These are phyloP conservation scores for Pterobdella sp. DNA, from an alignment of 2,888 invertebrate genomes.

Conservation along the genomic window DNA sequence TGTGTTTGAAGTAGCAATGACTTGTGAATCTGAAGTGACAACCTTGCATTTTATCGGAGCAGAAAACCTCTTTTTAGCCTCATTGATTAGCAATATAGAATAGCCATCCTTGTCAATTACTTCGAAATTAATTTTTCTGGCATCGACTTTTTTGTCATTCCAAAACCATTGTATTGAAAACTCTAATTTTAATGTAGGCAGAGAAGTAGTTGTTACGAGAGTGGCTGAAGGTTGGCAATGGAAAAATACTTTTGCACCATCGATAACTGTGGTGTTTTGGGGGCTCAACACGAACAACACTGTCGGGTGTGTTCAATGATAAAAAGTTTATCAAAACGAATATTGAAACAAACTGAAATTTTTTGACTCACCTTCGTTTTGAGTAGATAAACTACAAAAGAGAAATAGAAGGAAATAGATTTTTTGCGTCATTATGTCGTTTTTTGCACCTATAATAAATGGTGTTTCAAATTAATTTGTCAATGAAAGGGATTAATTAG, in stretches of 20 bases:
- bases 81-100: background rate
- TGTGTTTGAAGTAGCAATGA: background rate
- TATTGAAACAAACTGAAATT: too few relatives aligned
- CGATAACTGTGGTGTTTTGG: background rate
- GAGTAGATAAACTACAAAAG: too few relatives aligned
- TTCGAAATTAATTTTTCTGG: background rate
- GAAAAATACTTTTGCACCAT: background rate
- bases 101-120: background rate
- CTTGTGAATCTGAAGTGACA: background rate
- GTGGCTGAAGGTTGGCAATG: background rate
- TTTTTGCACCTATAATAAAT: too few relatives aligned
- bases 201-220: background rate
- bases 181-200: background rate
- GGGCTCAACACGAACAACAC: background rate
- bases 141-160: background rate
- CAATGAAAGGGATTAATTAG: too few relatives aligned
- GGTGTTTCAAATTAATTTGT: too few relatives aligned
- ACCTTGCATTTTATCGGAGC: slow-evolving; percentile 3
- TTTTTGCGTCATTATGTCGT: too few relatives aligned
- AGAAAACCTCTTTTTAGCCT: background rate
- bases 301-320: too few relatives aligned
- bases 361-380: too few relatives aligned
- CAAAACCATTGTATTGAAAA: background rate
- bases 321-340: too few relatives aligned
- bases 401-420: too few relatives aligned